phyloP scores from a whole-genome alignment of 2,888 invertebrate genomes.

The Plagodis dolabraria region DNA sequence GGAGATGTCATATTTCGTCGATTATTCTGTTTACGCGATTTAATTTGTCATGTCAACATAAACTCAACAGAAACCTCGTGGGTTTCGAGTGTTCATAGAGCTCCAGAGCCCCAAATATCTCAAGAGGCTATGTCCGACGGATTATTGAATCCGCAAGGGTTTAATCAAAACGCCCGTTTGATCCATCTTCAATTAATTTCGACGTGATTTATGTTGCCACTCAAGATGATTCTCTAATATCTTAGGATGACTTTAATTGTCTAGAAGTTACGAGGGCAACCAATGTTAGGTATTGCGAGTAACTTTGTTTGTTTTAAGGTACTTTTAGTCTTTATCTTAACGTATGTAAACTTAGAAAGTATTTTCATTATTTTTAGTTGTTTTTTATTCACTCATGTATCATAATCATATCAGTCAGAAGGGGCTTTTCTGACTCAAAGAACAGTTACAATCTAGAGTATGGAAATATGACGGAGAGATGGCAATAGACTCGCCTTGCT shows the following conservation, averaged over 20 bases:
- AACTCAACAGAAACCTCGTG: background rate
- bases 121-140: constrained; percentile 28
- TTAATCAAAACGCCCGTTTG: constrained; percentile 29
- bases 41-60: background rate
- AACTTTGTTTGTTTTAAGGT: no score
- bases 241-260: constrained; percentile 22
- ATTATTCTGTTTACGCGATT: no score
- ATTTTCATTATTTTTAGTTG: no score
- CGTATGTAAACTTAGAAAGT: no score
- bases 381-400: no score
- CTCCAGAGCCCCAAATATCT: constrained; percentile 21
- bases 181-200: constrained; percentile 36
- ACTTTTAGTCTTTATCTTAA: no score
- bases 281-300: background rate
- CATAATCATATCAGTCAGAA: no score
- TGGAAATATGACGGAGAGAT: no score
- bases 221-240: constrained; percentile 26
- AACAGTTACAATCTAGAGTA: no score
- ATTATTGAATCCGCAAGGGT: constrained; percentile 33
- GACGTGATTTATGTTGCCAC: constrained; percentile 26
- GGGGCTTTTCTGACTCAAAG: no score
- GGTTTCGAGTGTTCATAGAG: constrained; percentile 12
- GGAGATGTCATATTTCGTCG: no score
- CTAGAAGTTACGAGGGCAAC: background rate
- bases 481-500: no score